Evolutionary conservation across 2,888 invertebrate genomes (phyloP).

Genomic region (Scaptomyza parva): DNA sequence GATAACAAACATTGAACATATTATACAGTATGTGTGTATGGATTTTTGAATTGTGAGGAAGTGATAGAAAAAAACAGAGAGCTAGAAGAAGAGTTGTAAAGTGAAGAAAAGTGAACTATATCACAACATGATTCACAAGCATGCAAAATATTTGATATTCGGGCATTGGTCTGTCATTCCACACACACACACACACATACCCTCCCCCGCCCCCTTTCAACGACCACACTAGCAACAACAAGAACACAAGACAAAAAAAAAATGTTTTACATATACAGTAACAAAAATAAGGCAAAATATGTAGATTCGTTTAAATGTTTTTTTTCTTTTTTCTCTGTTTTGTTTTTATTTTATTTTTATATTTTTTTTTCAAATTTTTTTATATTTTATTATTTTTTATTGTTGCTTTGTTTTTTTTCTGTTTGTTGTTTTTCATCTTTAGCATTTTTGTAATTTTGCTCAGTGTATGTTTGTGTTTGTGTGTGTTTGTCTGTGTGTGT

Average conservation of each 20-base stretch:
- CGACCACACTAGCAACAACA: constrained; percentile 42
- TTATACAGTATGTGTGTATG: constrained; percentile 16
- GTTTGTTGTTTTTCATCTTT: constrained; percentile 61
- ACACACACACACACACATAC: background rate
- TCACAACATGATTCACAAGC: constrained; percentile 41
- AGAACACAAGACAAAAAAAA: constrained; percentile 40
- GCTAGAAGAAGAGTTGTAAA: constrained; percentile 1
- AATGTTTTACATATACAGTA: constrained; percentile 18
- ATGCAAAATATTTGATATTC: constrained; percentile 48
- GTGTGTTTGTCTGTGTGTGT: constrained; percentile 28
- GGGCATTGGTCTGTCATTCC: constrained; percentile 22
- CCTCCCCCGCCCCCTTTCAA: too few relatives aligned
- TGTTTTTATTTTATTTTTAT: constrained; percentile 31
- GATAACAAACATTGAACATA: constrained; percentile 20
- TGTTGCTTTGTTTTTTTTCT: constrained; percentile 53
- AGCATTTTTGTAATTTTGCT: constrained; percentile 68
- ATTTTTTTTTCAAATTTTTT: constrained; percentile 57
- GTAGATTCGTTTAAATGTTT: constrained; percentile 49
- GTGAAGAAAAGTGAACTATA: constrained; percentile 27
- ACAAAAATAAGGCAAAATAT: constrained; percentile 50
- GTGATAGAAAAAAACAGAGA: constrained; percentile 27
- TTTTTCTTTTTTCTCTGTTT: constrained; percentile 30
- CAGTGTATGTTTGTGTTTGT: constrained; percentile 38
- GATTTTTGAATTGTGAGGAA: constrained; percentile 18
- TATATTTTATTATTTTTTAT: constrained; percentile 61